A percentile compares a stretch with the other conserved stretches of the same genome.
Conservation (phyloP, 2,797 vertebrate species). For the Linurgus olivaceus region DNA sequence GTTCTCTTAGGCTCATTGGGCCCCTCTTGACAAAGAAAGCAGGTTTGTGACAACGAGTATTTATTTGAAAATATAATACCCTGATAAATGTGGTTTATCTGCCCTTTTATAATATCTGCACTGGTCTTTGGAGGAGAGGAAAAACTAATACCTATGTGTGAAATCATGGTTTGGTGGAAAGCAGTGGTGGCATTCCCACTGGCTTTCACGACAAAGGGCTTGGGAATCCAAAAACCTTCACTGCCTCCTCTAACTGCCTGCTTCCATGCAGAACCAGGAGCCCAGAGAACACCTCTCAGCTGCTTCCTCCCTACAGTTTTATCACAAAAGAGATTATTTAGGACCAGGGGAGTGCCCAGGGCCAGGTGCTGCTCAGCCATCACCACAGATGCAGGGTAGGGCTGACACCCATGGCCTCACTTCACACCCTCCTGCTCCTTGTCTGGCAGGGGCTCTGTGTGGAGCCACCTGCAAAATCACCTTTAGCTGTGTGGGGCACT, state of each 20-base stretch:
- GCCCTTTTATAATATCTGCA: background rate
- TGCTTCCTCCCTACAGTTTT: background rate
- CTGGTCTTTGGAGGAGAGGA: background rate
- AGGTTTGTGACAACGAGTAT: background rate
- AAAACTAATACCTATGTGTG: background rate
- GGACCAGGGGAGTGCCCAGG: background rate
- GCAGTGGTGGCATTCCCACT: background rate
- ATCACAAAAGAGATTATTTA: background rate
- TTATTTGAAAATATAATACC: background rate
- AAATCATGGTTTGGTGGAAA: background rate
- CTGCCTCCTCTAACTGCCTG: background rate
- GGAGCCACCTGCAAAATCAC: background rate
- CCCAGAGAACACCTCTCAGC: background rate
- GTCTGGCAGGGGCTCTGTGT: background rate
- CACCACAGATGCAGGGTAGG: background rate
- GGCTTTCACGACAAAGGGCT: background rate
- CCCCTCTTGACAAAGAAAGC: background rate
- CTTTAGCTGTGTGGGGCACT: rapidly evolving
- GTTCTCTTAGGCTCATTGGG: background rate
- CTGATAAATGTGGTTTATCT: background rate
- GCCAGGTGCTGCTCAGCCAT: background rate
- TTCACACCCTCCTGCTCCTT: background rate
- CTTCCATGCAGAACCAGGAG: rapidly evolving
- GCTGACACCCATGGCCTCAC: background rate
- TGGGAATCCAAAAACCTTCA: background rate